Percentiles rank a stretch among this genome's conserved stretches.
Conservation (phyloP, 2,113 vertebrate genomes). For the Melanocharis versteri region DNA sequence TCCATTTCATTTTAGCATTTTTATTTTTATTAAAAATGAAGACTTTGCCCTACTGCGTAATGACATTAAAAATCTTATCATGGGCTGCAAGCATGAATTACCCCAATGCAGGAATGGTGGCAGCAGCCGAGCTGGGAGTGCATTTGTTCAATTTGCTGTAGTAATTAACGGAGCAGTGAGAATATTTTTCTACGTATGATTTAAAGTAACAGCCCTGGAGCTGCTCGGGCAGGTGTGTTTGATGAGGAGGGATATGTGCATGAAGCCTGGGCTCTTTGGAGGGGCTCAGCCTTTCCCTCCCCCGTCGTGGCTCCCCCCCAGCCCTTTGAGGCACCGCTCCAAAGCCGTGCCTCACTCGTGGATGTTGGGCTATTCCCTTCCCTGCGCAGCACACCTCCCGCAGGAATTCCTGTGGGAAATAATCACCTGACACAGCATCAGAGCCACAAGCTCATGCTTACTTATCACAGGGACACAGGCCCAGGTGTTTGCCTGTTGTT, state of each 20-base stretch:
- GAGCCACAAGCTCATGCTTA: background rate
- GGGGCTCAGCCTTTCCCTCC: background rate
- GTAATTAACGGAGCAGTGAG: constrained; percentile 50
- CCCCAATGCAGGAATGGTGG: background rate
- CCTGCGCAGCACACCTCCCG: background rate
- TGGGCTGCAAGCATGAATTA: constrained; percentile 38
- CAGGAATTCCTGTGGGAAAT: background rate
- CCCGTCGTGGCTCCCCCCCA: fast-evolving
- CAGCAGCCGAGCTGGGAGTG: constrained; percentile 12
- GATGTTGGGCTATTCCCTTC: background rate
- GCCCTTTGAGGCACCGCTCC: background rate
- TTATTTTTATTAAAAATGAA: constrained; percentile 71
- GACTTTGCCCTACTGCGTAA: constrained; percentile 41
- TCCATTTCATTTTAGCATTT: constrained; percentile 70
- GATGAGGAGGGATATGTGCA: fast-evolving
- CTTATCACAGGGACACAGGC: constrained; percentile 8
- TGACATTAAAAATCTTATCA: constrained; percentile 41
- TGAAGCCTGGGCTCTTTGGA: background rate
- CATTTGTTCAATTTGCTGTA: constrained; percentile 57
- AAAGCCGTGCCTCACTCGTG: fast-evolving
- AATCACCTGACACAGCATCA: background rate
- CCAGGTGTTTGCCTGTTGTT: background rate
- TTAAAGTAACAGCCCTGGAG: background rate
- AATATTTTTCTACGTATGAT: background rate
- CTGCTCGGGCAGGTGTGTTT: background rate